Conservation (phyloP, 2,797 vertebrate species). For the Melanogrammus aeglefinus region DNA sequence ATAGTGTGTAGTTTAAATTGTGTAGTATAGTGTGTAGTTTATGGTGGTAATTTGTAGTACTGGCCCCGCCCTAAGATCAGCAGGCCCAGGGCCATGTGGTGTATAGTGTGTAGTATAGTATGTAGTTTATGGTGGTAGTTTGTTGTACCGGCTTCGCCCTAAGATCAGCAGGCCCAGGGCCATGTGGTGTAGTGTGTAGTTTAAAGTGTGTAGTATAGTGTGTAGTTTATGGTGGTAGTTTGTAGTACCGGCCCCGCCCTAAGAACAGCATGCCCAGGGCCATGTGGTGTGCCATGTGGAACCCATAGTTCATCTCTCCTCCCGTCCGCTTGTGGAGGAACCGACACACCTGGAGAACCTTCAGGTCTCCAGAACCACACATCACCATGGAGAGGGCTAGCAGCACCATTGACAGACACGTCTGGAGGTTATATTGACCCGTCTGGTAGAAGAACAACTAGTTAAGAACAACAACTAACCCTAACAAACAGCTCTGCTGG, state of each 20-base stretch:
- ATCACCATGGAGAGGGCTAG: slow-evolving; percentile 95
- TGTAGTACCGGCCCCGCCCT: slow-evolving; percentile 66
- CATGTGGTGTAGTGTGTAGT: no score
- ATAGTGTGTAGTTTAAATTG: no score
- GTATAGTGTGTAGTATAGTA: no score
- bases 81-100: no score
- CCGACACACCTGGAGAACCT: slow-evolving; percentile 92
- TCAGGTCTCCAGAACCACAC: slow-evolving; percentile 92
- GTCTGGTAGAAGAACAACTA: slow-evolving; percentile 63
- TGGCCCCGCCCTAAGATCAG: no score
- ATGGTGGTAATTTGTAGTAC: no score
- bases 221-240: no score
- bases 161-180: no score
- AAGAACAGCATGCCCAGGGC: slow-evolving; percentile 92
- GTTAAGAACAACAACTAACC: not conserved
- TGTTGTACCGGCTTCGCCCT: no score
- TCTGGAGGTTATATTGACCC: slow-evolving; percentile 93
- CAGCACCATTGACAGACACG: slow-evolving; percentile 89
- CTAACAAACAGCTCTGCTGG: not conserved
- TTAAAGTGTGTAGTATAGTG: no score
- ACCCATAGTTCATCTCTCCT: slow-evolving; percentile 97
- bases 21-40: no score
- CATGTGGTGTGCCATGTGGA: slow-evolving; percentile 98
- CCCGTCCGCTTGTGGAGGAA: slow-evolving; percentile 94
- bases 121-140: no score